Base-by-base conservation (phyloP, 2,113 vertebrate species). In the Sander vitreus region DNA sequence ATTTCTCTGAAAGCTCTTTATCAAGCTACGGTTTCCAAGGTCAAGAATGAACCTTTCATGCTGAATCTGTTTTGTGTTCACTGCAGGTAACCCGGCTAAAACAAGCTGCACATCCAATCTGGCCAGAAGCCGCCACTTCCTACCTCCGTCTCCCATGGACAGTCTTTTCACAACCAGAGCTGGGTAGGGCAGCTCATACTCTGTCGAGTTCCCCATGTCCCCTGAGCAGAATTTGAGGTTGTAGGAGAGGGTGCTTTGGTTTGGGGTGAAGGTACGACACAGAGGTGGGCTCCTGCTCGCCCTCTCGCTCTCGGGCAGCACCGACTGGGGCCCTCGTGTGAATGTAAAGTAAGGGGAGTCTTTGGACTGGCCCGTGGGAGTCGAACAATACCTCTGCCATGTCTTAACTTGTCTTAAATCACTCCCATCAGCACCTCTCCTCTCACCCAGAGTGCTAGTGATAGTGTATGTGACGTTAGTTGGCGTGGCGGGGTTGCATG, bases 101-200 rank as follows among this genome's bases (percentile, higher is more conserved):
- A 45, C 8, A 45, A 23, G 12, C 39, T 25, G 30, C 27, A 39
- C 45, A 43, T 23, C 62, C 10, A 3, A 47, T 18, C 30, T 18
- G 16, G 6, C 12, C 5, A 15, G 6, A 27, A 65, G 50, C 11
- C 0, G 2, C 30, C 23, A 5, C 19, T 39, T 0, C 90, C 63
- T 90, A 93, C 94, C 96, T 92, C 91, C 93, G 36, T 96, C 96
- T 77, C 87, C 94, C 54, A 92, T 72, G 13, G 95, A 92, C 19
- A 95, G 86, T 1, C 83, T 93, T 85, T 95, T 97, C 16, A 94
- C 91, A 55, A 96, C 88, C 33, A 95, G 92, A 51, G 96, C 88
- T 0, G 85, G 93, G 80, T 92, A 93, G 27, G 70, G 23, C 18
- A 83, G 88, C 58, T 95, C 94, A 21, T 45, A 63, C 21, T 93